Evolutionary conservation across 2,888 invertebrate species (phyloP), one percentile per base, ranked within the genome.

Genomic region (Scelioninae gen. 2): DNA sequence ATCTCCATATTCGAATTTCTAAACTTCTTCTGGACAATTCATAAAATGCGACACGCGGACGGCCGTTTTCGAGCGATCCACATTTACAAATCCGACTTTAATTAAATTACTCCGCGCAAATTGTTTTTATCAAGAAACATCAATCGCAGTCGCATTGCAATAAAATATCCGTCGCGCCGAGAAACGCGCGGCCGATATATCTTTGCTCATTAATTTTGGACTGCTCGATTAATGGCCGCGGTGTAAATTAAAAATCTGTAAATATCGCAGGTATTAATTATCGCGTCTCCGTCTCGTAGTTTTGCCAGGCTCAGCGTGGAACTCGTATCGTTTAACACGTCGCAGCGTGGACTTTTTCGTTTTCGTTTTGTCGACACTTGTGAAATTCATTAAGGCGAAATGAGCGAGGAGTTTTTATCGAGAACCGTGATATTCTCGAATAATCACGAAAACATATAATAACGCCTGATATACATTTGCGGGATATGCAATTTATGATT

Each of bases 181-280:
- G 55, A 35, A 57, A 48, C 61, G 41, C 46, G 18, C 55, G 39
- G 46, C 11, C 74, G 64, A 68, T 75, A 64, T 68, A 75, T 75
- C 74, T 60, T 55, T 7, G 58, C 64, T 75, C 74, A 71, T 75
- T 75, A 67, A 71, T 75, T 75, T 71, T 58, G 39, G 60, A 45
- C 53, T 53, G 63, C 37, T 43, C 71, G 68, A 75, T 75, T 68
- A 75, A 72, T 68, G 60, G 60, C 71, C 68, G 48, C 41, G 37
- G 58, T 55, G 68, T 68, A 75, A 71, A 75, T 75, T 75, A 75
- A 75, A 75, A 71, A 75, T 71, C 68, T 58, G 71, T 68, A 75
- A 68, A 75, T 71, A 71, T 75, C 64, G 37, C 68, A 64, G 68
- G 68, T 71, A 68, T 74, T 71, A 71, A 75, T 75, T 75, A 75